phyloP scores from a whole-genome alignment of 2,888 invertebrate species.

The Ypsolopha scabrella region DNA sequence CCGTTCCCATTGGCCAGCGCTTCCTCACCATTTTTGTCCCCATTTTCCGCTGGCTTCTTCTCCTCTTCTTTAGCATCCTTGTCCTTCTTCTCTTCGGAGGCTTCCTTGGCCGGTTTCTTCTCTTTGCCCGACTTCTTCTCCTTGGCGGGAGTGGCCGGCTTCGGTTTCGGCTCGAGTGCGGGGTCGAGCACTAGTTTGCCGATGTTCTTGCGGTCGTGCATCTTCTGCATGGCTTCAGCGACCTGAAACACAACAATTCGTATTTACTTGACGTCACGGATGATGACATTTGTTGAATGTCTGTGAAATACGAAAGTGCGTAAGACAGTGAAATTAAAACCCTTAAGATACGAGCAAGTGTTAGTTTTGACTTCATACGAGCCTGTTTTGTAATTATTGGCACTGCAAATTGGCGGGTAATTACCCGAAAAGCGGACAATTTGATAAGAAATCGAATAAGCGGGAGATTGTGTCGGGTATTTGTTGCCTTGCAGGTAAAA shows the following conservation, averaged over 20 bases:
- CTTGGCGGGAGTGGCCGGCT: conserved; percentile 83
- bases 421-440: no score
- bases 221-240: conserved; percentile 91
- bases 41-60: conserved; percentile 30
- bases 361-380: no score
- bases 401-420: no score
- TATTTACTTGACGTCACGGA: not conserved
- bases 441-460: no score
- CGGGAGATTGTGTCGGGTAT: no score
- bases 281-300: no score
- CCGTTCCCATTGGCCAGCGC: conserved; percentile 66
- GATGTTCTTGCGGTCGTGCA: conserved; percentile 92
- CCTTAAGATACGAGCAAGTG: no score
- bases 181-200: conserved; percentile 90
- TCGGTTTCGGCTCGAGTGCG: conserved; percentile 81
- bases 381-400: no score
- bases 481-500: no score
- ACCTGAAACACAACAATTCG: conserved; percentile 59
- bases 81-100: conserved; percentile 76
- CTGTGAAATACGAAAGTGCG: no score
- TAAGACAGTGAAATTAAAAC: no score
- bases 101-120: conserved; percentile 74
- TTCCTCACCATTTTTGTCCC: conserved; percentile 64
- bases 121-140: conserved; percentile 79
- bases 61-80: conserved; percentile 68